Evolutionary conservation across 2,113 vertebrate species (phyloP).

Genomic region (Natator depressus): DNA sequence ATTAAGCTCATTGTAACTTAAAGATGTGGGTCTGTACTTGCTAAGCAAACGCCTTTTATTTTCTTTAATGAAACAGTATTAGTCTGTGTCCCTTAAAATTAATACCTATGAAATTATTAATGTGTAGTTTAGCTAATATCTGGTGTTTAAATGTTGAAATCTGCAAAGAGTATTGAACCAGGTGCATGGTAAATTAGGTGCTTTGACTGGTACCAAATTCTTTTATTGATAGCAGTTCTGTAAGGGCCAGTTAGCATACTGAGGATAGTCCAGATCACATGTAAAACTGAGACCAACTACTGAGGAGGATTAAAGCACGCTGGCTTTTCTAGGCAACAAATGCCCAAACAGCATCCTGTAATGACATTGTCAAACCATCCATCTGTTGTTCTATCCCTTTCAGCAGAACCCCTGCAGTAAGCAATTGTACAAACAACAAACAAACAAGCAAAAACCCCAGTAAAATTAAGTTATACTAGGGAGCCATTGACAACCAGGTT

Average conservation of each 20-base stretch:
- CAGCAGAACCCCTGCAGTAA: constrained; percentile 63
- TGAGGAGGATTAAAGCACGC: constrained; percentile 5
- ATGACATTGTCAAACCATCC: constrained; percentile 55
- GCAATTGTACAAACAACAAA: constrained; percentile 67
- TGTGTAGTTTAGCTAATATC: neutral
- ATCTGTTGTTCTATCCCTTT: constrained; percentile 21
- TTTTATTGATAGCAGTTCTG: constrained; percentile 21
- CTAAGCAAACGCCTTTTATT: neutral
- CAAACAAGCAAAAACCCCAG: neutral
- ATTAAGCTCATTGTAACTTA: neutral
- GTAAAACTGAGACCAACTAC: neutral
- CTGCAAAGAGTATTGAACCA: neutral
- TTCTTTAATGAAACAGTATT: neutral
- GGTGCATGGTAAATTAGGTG: neutral
- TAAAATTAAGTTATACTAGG: constrained; percentile 72
- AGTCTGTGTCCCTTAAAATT: neutral
- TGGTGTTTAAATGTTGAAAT: neutral
- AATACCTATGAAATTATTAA: neutral
- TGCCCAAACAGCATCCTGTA: constrained; percentile 37
- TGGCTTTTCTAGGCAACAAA: constrained; percentile 34
- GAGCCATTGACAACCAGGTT: constrained; percentile 61
- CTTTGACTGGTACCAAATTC: neutral
- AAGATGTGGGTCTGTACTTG: neutral
- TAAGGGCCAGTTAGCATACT: neutral
- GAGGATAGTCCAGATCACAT: neutral